Evolutionary conservation across 1,140 invertebrate species (phyloP), one percentile per base, ranked within the genome.

Genomic region (Palaemon carinicauda): DNA sequence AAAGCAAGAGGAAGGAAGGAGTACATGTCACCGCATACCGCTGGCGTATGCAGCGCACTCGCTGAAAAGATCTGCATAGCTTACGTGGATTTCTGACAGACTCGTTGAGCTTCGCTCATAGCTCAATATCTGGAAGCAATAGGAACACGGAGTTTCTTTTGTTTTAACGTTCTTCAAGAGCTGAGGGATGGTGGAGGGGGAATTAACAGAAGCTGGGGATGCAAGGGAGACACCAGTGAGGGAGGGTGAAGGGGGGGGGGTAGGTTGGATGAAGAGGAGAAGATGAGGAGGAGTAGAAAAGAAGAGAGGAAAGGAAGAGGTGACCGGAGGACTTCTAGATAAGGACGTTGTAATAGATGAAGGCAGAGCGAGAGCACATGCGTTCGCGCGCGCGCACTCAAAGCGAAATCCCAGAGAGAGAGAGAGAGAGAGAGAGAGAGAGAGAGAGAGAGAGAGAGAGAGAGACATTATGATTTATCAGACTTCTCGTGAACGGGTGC

Each of bases 111-210:
- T 77, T 77, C 74, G 74, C 27, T 77, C 74, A 52, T 24, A 50
- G 74, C 41, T 77, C 74, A 77, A 77, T 77, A 77, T 77, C 74
- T 77, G 74, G 41, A 50, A 51, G 74, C 74, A 77, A 77, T 77
- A 50, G 74, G 74, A 77, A 77, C 74, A 77, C 74, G 74, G 41
- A 17, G 74, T 50, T 50, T 77, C 74, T 77, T 77, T 77, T 77
- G 74, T 77, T 77, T 51, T 77, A 77, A 77, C 74, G 74, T 77
- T 77, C 74, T 77, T 77, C 74, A 77, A 77, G 74, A 77, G 74
- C 41, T 17, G 33, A n/a, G 41, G 74, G 9, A 9, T 1, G 24
- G 31, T 5, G n/a, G 31, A 12, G 41, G 41, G 31, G 33, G 73
- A 15, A 10, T 21, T 10, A 10, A 50, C 33, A 77, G 74, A 24